These are phyloP conservation scores for Mesoclemmys tuberculata DNA, from an alignment of 2,113 vertebrate genomes.

Conservation along the genomic window DNA sequence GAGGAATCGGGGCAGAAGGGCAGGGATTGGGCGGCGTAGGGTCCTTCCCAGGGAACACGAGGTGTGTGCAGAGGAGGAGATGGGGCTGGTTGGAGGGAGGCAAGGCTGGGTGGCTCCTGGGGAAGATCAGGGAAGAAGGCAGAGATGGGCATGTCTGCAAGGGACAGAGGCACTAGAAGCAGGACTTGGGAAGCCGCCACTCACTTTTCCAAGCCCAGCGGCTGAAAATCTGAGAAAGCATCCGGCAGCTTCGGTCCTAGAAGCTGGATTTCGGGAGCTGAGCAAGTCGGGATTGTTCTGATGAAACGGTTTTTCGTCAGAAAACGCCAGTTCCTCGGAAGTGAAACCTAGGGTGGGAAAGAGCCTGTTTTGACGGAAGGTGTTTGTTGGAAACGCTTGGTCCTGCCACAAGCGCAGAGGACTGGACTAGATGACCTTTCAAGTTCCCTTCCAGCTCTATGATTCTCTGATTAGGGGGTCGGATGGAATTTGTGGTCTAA, in stretches of 20 bases:
- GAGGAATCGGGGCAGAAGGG: background rate
- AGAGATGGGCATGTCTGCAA: background rate
- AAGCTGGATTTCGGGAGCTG: background rate
- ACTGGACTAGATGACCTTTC: too few species aligned
- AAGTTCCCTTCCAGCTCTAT: too few species aligned
- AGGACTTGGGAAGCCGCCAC: background rate
- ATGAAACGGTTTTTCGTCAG: too few species aligned
- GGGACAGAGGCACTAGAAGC: background rate
- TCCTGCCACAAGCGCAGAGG: too few species aligned
- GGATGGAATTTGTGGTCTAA: too few species aligned
- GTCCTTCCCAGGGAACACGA: background rate
- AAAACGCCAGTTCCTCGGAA: too few species aligned
- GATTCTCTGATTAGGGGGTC: too few species aligned
- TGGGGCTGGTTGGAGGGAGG: background rate
- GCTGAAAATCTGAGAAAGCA: background rate
- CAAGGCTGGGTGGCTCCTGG: background rate
- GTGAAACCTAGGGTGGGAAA: too few species aligned
- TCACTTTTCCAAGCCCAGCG: background rate
- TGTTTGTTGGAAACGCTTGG: too few species aligned
- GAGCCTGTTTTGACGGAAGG: too few species aligned
- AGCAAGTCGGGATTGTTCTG: background rate
- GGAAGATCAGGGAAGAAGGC: background rate
- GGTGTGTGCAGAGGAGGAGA: background rate
- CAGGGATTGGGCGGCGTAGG: background rate
- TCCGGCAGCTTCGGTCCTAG: background rate